Percentiles rank a stretch among this genome's conserved stretches.
Evolutionary conservation across 1,140 invertebrate genomes (phyloP).

Genomic region (Lithobius niger): DNA sequence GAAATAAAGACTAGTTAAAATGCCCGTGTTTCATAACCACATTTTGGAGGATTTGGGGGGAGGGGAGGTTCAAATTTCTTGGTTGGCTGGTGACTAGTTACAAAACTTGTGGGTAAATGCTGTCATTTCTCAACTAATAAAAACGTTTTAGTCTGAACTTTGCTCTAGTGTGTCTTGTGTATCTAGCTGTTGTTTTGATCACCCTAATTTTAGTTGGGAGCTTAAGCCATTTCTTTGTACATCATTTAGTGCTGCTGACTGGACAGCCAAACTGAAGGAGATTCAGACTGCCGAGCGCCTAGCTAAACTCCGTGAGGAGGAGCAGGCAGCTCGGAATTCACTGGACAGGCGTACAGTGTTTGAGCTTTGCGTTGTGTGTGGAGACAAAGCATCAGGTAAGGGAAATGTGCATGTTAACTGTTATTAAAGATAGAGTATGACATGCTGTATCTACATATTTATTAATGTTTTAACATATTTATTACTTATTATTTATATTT

Average conservation of each 20-base stretch:
- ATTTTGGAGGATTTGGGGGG: too few relatives aligned
- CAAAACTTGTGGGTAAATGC: neutral
- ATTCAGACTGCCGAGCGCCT: conserved; percentile 22
- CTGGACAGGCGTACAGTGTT: conserved; percentile 25
- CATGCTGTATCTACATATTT: too few relatives aligned
- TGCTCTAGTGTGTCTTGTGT: neutral
- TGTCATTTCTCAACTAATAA: neutral
- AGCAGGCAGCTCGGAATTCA: conserved; percentile 11
- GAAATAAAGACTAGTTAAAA: too few relatives aligned
- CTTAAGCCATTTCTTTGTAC: neutral
- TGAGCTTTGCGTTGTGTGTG: conserved; percentile 86
- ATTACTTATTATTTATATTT: too few relatives aligned
- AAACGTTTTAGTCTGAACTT: neutral
- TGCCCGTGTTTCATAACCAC: too few relatives aligned
- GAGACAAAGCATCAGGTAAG: conserved; percentile 73
- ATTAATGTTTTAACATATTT: too few relatives aligned
- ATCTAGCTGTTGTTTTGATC: neutral
- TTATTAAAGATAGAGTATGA: too few relatives aligned
- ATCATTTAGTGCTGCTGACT: conserved; percentile 18
- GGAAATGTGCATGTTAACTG: too few relatives aligned
- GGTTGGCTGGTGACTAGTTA: neutral
- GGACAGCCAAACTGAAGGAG: conserved; percentile 28
- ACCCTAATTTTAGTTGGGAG: neutral
- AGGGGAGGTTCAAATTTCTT: neutral
- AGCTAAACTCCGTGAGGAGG: conserved; percentile 21